A percentile compares a stretch with the other conserved stretches of the same genome.
Conservation (phyloP, 2,888 invertebrate genomes). For the Lasius platythorax region DNA sequence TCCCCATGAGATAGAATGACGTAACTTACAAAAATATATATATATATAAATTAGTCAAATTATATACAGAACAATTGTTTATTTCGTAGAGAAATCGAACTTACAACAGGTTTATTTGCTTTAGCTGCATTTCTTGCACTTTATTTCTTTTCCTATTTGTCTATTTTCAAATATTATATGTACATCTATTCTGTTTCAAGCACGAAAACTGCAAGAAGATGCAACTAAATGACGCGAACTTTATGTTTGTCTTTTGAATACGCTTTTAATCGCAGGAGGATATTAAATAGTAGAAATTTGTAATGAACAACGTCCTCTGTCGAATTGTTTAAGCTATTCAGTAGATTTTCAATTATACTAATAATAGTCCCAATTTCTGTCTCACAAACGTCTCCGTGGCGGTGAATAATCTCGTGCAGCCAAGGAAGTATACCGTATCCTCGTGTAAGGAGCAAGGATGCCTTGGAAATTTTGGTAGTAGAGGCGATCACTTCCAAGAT, state of each 20-base stretch:
- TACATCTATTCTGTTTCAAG: background rate
- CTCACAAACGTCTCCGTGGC: constrained; percentile 70
- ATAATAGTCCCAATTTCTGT: constrained; percentile 73
- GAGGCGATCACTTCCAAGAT: constrained; percentile 90
- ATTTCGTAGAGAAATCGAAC: background rate
- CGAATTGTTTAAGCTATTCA: constrained; percentile 62
- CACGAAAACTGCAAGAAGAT: background rate
- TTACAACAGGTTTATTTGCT: background rate
- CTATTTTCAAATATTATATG: background rate
- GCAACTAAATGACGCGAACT: background rate
- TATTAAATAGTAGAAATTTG: constrained; percentile 72
- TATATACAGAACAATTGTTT: background rate
- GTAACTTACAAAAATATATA: too few relatives aligned
- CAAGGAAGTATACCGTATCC: constrained; percentile 91
- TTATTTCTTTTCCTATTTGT: background rate
- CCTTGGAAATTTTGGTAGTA: constrained; percentile 89
- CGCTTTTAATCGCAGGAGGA: constrained; percentile 67
- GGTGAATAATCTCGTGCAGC: constrained; percentile 86
- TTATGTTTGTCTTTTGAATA: constrained; percentile 31
- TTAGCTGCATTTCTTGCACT: background rate
- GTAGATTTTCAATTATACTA: constrained; percentile 77
- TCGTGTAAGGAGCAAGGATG: constrained; percentile 89
- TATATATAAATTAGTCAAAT: background rate
- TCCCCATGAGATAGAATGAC: too few relatives aligned
- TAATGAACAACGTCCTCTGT: constrained; percentile 68